Percentiles rank a stretch among this genome's conserved stretches.
Conservation (phyloP, 2,888 invertebrate species). For the Coelogynopora nodosa region DNA sequence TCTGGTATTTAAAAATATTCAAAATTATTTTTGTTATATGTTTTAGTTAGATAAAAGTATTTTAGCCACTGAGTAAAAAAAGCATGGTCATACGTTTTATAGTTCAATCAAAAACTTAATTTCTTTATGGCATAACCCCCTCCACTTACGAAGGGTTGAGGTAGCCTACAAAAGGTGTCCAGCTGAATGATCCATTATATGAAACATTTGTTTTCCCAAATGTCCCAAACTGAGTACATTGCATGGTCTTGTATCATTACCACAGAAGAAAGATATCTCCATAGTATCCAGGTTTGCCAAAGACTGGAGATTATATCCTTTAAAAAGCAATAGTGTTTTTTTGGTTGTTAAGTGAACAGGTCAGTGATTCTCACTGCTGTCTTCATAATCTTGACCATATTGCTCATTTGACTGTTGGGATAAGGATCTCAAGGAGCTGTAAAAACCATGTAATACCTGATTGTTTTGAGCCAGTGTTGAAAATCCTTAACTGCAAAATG, state of each 20-base stretch:
- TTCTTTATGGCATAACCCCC: too few species aligned
- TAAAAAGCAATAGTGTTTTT: neutral
- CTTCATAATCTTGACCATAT: slow-evolving; percentile 9
- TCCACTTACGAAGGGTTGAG: too few species aligned
- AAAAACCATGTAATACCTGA: neutral
- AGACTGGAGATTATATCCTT: neutral
- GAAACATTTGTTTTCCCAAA: neutral
- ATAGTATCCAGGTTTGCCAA: neutral
- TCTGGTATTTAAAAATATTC: too few species aligned
- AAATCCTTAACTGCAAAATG: neutral
- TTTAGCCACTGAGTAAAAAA: too few species aligned
- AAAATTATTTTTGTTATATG: too few species aligned
- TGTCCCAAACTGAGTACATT: neutral
- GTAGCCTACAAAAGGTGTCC: too few species aligned
- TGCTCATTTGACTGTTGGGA: neutral
- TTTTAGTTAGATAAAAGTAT: too few species aligned
- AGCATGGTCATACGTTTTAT: too few species aligned
- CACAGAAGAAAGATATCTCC: neutral
- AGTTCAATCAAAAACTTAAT: too few species aligned
- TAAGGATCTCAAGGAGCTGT: neutral
- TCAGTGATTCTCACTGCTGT: neutral
- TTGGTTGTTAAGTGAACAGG: neutral
- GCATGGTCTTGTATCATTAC: neutral
- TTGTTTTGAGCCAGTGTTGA: neutral
- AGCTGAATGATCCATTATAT: neutral